Evolutionary conservation across 2,113 vertebrate genomes (phyloP).

Genomic region (Morone saxatilis): DNA sequence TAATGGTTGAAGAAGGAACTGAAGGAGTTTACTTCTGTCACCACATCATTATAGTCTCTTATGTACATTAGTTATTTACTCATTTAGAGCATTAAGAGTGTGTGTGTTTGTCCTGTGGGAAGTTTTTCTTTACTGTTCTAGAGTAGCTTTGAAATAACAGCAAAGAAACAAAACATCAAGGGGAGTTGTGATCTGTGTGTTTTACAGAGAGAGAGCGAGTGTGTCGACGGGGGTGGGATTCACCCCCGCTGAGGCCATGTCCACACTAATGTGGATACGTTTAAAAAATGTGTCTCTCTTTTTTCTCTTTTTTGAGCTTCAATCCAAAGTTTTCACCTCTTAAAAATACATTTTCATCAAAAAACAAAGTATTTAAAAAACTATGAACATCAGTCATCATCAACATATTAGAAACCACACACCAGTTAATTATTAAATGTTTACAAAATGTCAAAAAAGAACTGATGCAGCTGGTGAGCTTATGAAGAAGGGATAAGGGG

Average conservation of each 20-base stretch:
- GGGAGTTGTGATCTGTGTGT: constrained; percentile 28
- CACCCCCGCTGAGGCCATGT: background rate
- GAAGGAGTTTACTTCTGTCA: background rate
- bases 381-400: background rate
- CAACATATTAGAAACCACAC: too few relatives aligned
- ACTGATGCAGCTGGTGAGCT: too few relatives aligned
- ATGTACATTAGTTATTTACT: background rate
- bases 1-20: background rate
- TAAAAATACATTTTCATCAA: background rate
- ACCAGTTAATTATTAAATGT: background rate
- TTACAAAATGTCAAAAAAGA: too few relatives aligned
- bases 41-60: background rate
- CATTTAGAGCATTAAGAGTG: background rate
- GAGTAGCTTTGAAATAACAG: constrained; percentile 34
- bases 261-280: background rate
- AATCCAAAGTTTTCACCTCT: too few relatives aligned
- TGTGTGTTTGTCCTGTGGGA: background rate
- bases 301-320: background rate
- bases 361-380: background rate
- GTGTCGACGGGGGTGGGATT: constrained; percentile 14
- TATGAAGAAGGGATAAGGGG: too few relatives aligned
- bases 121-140: constrained; percentile 13
- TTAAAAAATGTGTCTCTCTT: background rate
- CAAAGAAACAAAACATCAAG: constrained; percentile 9
- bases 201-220: constrained; percentile 17